Conservation (phyloP, 1,140 invertebrate species). For the Sesamia nonagrioides region DNA sequence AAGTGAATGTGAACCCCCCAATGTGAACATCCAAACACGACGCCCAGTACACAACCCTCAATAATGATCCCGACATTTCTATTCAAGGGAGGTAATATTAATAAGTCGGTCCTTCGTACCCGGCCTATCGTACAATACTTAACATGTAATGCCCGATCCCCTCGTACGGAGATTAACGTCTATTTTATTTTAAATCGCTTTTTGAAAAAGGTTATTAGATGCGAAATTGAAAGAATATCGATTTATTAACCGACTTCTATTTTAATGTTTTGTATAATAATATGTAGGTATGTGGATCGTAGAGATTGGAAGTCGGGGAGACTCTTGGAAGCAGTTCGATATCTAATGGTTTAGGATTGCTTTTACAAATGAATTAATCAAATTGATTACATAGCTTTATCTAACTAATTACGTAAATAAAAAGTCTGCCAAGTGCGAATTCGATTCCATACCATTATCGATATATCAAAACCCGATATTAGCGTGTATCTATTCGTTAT, state of each 20-base stretch:
- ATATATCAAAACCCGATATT: no score
- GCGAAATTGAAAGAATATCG: constrained; percentile 37
- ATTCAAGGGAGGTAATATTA: constrained; percentile 50
- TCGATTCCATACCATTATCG: no score
- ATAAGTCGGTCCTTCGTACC: constrained; percentile 39
- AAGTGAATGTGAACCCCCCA: background rate
- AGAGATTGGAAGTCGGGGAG: no score
- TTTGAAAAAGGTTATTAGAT: constrained; percentile 25
- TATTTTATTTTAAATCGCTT: constrained; percentile 47
- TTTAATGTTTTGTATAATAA: background rate
- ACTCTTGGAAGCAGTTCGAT: no score
- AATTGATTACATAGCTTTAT: no score
- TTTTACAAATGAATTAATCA: no score
- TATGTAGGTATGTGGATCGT: background rate
- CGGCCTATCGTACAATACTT: constrained; percentile 19
- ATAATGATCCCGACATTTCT: constrained; percentile 49
- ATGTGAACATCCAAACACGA: constrained; percentile 9
- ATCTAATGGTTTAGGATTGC: no score
- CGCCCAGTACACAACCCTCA: constrained; percentile 35
- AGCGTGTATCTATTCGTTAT: no score
- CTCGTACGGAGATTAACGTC: constrained; percentile 31
- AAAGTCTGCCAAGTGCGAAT: no score
- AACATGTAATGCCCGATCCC: constrained; percentile 37
- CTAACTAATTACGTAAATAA: no score
- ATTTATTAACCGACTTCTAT: no score